phyloP scores from a whole-genome alignment of 2,888 invertebrate species.

The Gastracanthus pulcherrimus region DNA sequence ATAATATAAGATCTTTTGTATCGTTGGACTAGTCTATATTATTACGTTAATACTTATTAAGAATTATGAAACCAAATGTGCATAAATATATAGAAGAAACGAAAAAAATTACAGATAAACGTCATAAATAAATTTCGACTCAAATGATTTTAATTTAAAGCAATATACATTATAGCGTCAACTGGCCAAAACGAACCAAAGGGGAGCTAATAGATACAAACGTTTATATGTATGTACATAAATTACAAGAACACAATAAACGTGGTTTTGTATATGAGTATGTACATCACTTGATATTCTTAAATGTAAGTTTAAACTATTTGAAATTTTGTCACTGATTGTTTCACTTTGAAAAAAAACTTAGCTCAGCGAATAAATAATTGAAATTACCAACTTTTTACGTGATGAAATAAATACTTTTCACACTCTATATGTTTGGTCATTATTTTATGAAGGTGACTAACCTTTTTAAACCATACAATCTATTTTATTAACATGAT shows the following conservation, averaged over 20 bases:
- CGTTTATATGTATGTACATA: constrained; percentile 1
- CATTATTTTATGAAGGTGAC: too few species aligned
- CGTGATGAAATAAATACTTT: constrained; percentile 51
- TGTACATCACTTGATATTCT: constrained; percentile 22
- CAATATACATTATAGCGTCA: neutral
- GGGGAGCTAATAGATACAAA: constrained; percentile 15
- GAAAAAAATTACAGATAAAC: neutral
- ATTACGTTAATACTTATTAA: constrained; percentile 42
- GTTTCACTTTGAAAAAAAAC: constrained; percentile 11
- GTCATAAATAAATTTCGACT: neutral
- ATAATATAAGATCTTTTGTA: constrained; percentile 59
- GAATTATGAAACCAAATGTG: constrained; percentile 45
- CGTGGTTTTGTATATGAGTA: too few species aligned
- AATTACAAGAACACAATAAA: neutral
- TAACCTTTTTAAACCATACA: neutral
- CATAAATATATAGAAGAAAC: constrained; percentile 26
- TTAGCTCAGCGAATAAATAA: constrained; percentile 1
- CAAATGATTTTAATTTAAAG: constrained; percentile 21
- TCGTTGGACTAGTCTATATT: constrained; percentile 58
- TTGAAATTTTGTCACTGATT: constrained; percentile 14
- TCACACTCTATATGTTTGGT: constrained; percentile 42
- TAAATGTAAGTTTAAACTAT: constrained; percentile 26
- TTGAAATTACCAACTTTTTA: constrained; percentile 47
- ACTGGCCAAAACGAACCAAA: constrained; percentile 41
- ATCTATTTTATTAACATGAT: neutral